Conservation (phyloP, 2,888 invertebrate species). For the Ochropleura plecta region DNA sequence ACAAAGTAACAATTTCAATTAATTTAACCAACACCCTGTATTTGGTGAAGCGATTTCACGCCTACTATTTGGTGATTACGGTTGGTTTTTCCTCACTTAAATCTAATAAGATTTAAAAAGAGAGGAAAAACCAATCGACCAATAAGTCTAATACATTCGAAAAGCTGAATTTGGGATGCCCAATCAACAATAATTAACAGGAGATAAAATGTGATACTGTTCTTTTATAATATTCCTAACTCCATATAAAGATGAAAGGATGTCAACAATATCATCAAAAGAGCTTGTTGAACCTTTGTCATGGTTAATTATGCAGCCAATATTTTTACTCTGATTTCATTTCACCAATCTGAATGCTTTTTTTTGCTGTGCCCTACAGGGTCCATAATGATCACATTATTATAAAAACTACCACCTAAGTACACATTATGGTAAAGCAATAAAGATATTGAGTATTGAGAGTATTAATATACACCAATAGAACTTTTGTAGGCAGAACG, state of each 20-base stretch:
- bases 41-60: constrained; percentile 14
- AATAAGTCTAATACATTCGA: too few species aligned
- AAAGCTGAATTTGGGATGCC: neutral
- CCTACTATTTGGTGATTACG: constrained; percentile 8
- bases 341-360: neutral
- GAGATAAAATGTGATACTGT: neutral
- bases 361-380: too few species aligned
- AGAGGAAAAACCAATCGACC: neutral
- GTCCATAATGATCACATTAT: too few species aligned
- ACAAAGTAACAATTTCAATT: constrained; percentile 60
- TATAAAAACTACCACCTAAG: too few species aligned
- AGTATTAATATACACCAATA: neutral
- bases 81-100: too few species aligned
- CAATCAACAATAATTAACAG: neutral
- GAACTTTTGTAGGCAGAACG: neutral
- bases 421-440: too few species aligned
- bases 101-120: too few species aligned
- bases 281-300: neutral
- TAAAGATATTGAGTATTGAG: too few species aligned
- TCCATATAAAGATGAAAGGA: neutral
- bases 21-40: constrained; percentile 28
- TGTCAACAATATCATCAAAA: neutral
- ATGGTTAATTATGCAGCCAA: neutral
- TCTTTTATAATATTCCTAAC: neutral
- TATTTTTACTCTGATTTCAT: neutral